A percentile compares a stretch with the other conserved stretches of the same genome.
Conservation (phyloP, 1,140 invertebrate species). For the Pseudomyrmex sp. region DNA sequence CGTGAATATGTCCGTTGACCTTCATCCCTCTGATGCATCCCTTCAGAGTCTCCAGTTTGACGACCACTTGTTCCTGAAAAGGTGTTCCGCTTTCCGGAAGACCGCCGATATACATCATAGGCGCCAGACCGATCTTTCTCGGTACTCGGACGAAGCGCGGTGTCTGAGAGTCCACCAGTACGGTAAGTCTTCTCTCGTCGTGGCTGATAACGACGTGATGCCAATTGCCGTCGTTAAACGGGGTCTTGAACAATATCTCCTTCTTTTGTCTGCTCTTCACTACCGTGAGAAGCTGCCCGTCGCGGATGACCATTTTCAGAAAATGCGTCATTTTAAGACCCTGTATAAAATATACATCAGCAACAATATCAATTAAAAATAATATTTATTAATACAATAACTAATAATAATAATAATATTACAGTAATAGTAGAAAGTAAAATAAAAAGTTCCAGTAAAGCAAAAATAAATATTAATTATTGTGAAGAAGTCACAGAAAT, state of each 20-base stretch:
- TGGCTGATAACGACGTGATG: slow-evolving; percentile 90
- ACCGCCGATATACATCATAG: slow-evolving; percentile 92
- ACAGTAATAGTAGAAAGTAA: too few relatives aligned
- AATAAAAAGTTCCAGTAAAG: too few relatives aligned
- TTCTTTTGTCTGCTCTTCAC: slow-evolving; percentile 89
- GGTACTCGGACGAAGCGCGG: slow-evolving; percentile 88
- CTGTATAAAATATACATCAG: slow-evolving; percentile 79
- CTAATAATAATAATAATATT: not conserved
- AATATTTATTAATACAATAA: not conserved
- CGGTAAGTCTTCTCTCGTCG: slow-evolving; percentile 87
- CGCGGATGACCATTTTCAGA: slow-evolving; percentile 89
- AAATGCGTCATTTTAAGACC: slow-evolving; percentile 90
- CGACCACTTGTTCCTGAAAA: slow-evolving; percentile 86
- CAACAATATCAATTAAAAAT: not conserved
- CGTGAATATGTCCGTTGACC: slow-evolving; percentile 91
- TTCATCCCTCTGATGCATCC: slow-evolving; percentile 92
- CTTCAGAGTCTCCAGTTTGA: slow-evolving; percentile 91
- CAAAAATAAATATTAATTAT: not conserved
- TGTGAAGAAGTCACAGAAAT: not conserved
- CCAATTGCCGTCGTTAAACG: slow-evolving; percentile 94
- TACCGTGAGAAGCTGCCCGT: slow-evolving; percentile 89
- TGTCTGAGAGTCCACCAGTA: slow-evolving; percentile 89
- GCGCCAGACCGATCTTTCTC: slow-evolving; percentile 88
- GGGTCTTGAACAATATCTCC: slow-evolving; percentile 87
- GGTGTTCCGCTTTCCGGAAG: slow-evolving; percentile 87